A percentile compares a stretch with the other conserved stretches of the same genome.
Conservation (phyloP, 2,888 invertebrate species). For the Bombyx huttoni region DNA sequence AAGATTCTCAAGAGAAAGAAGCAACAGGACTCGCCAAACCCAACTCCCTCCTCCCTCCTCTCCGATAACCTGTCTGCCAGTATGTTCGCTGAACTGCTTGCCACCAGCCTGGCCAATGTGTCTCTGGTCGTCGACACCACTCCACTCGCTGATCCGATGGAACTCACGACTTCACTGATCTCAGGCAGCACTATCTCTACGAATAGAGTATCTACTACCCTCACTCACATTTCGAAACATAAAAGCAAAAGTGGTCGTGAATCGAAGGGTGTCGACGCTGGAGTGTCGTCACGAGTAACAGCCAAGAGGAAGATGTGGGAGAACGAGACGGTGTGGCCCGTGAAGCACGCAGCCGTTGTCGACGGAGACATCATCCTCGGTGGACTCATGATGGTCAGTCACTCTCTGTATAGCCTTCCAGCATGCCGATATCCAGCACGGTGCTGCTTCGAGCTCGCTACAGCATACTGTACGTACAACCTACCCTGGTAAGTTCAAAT, state of each 20-base stretch:
- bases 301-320: constrained; percentile 26
- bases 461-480: too few relatives aligned
- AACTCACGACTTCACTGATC: not conserved
- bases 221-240: constrained; percentile 15
- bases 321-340: constrained; percentile 74
- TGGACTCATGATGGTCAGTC: constrained; percentile 87
- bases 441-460: too few relatives aligned
- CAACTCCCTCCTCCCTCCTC: constrained; percentile 27
- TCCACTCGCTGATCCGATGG: not conserved
- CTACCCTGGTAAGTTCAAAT: too few relatives aligned
- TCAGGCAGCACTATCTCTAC: not conserved
- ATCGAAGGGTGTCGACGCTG: constrained; percentile 2
- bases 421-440: not conserved
- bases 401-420: not conserved
- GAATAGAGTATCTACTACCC: not conserved
- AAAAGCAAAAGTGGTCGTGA: constrained; percentile 1
- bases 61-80: not conserved
- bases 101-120: not conserved
- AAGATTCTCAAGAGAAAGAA: constrained; percentile 38
- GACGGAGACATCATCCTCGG: constrained; percentile 88
- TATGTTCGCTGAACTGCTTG: not conserved
- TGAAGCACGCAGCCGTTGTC: constrained; percentile 84
- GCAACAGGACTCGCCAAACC: constrained; percentile 9
- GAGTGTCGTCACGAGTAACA: constrained; percentile 11
- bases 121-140: not conserved